Base-by-base conservation (phyloP, 2,797 vertebrate genomes). In the Neosilurus mollespiculum region DNA sequence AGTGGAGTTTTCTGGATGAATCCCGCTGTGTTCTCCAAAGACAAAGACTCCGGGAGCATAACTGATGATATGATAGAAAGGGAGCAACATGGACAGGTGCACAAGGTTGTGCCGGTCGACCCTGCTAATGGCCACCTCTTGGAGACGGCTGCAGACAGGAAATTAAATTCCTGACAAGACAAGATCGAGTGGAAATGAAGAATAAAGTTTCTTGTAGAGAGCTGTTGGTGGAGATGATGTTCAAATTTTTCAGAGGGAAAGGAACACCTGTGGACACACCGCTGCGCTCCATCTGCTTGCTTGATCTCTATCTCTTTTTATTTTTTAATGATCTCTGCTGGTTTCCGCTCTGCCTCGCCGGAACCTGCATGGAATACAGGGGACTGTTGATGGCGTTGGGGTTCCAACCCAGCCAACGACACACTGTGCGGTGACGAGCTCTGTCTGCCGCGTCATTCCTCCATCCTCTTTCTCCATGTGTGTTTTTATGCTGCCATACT, bases 261-360 rank as follows among this genome's bases (percentile, higher is more conserved):
- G 61, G 61, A 65, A 53, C 77, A 65, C 61, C 77, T 65, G 61
- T 65, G 61, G 77, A 53, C 61, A 79, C 77, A 66, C 77, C 26
- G 77, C 77, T 65, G 77, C 1, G 77, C 61, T 79, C 77, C 77
- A 79, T 79, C 77, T 79, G 77, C 61, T 53, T 20, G 43, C n/a
- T 20, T 24, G 61, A n/a, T 20, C 14, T 51, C 51, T 12, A 26
- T 64, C n/a, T 65, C 51, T 79, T 79, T 30, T 43, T 43, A 30
- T 78, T 30, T 65, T 79, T 53, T 26, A 78, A 78, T 61, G 59
- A 79, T 65, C 77, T 65, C 77, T 22, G 61, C 77, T 53, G 61
- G 77, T 62, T 77, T 49, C 75, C 75, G 22, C 34, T 3, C 76
- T 18, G 59, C 61, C 76, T 53, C 9, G 2, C 61, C 20, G 76